Evolutionary conservation across 2,888 invertebrate genomes (phyloP), one percentile per base, ranked within the genome.

Genomic region (Pterostichus niger): DNA sequence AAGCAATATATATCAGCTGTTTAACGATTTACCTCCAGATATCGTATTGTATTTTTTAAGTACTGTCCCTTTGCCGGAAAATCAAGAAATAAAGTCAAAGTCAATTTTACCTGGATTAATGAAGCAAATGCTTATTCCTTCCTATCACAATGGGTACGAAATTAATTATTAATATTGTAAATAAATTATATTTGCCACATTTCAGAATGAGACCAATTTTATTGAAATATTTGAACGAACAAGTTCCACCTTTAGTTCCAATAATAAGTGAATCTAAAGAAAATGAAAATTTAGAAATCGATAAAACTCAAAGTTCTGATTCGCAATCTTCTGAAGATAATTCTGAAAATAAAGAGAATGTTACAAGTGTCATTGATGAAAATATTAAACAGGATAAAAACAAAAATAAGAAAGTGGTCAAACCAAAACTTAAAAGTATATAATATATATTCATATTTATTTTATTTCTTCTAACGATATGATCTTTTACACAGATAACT

Each of bases 31-130:
- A 68, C 89, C 89, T n/a, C 85, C 88, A 10, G 87, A 89, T 78
- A 88, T 89, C 76, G 84, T 89, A 35, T 86, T 88, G 5, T 89
- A 89, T 84, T 87, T 89, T 79, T 85, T 90, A 73, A 89, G 89
- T 10, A 87, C 89, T 81, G 88, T 90, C 13, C 89, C 89, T 64
- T 86, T 88, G 85, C 89, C 89, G 1, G 86, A 87, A 81, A 85
- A 87, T 68, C 86, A 85, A 68, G 85, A 77, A 17, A 10, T 46
- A 13, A 77, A 83, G 64, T 35, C 76, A 24, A 56, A 33, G 33
- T 77, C 76, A 10, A 15, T 68, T 15, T 24, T 82, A n/a, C 40
- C 52, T 35, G 64, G 52, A 49, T 64, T 83, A 31, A 77, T 83
- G 77, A 83, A 83, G 35, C 83, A 77, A 76, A 77, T 83, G 77